Evolutionary conservation across 2,797 vertebrate species (phyloP).

Genomic region (Muscicapa striata): DNA sequence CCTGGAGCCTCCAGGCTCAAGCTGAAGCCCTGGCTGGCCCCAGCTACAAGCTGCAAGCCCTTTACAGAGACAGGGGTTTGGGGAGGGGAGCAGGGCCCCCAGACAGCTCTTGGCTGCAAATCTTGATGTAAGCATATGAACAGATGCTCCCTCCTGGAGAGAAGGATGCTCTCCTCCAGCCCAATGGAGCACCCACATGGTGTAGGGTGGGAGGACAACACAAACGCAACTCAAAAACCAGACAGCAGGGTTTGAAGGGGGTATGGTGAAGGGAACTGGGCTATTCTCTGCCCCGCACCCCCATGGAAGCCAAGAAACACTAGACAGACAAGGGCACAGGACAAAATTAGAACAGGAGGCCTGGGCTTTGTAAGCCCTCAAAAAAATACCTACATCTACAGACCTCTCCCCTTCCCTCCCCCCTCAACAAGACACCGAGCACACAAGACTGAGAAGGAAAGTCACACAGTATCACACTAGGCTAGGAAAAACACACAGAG

Average conservation of each 20-base stretch:
- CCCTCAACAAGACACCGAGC: neutral
- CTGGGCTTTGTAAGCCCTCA: neutral
- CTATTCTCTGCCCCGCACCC: neutral
- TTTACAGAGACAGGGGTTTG: neutral
- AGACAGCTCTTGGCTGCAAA: neutral
- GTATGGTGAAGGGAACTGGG: neutral
- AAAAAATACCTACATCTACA: conserved; percentile 50
- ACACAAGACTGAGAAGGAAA: conserved; percentile 44
- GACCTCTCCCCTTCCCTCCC: neutral
- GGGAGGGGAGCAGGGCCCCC: neutral
- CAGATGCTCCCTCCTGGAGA: neutral
- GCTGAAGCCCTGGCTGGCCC: neutral
- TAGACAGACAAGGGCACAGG: conserved; percentile 12
- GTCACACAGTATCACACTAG: conserved; percentile 1
- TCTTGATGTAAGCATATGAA: neutral
- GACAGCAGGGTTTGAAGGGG: neutral
- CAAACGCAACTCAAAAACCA: conserved; percentile 19
- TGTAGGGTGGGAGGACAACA: neutral
- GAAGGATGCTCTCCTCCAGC: neutral
- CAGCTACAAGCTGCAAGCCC: neutral
- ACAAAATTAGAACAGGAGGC: conserved; percentile 24
- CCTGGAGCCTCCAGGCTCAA: neutral
- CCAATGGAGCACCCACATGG: neutral
- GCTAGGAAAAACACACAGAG: neutral
- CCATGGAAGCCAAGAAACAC: neutral